Evolutionary conservation across 2,888 invertebrate species (phyloP).

Genomic region (Eumerus sabulonum): DNA sequence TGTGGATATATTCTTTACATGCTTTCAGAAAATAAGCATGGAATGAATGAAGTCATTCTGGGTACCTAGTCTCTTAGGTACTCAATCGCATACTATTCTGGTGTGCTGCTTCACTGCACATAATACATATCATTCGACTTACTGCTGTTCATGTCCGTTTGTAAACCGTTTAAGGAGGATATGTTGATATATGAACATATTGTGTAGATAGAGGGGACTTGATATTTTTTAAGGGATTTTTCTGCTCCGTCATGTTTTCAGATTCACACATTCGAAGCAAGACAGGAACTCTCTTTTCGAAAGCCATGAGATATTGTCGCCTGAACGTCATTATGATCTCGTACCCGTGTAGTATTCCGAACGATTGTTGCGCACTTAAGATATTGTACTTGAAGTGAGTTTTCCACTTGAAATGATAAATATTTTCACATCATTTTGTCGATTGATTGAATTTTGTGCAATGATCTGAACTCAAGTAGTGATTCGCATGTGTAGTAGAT

Average conservation of each 20-base stretch:
- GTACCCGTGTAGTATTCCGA: constrained; percentile 37
- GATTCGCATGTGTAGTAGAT: constrained; percentile 10
- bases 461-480: constrained; percentile 56
- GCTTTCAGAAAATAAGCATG: constrained; percentile 28
- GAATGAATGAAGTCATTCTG: neutral
- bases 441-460: constrained; percentile 67
- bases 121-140: constrained; percentile 25
- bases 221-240: constrained; percentile 52
- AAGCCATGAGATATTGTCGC: constrained; percentile 58
- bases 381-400: constrained; percentile 68
- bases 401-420: constrained; percentile 68
- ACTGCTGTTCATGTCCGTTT: constrained; percentile 26
- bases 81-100: too few relatives aligned
- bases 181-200: constrained; percentile 7
- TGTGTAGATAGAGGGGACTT: constrained; percentile 32
- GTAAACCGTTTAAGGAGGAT: constrained; percentile 36
- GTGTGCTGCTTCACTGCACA: constrained; percentile 38
- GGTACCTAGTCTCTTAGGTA: constrained; percentile 2
- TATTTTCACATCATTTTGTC: constrained; percentile 69
- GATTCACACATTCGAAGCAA: constrained; percentile 37
- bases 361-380: constrained; percentile 66
- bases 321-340: constrained; percentile 56
- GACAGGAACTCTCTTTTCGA: constrained; percentile 39
- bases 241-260: constrained; percentile 53
- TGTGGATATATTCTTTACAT: constrained; percentile 25